Evolutionary conservation across 1,140 invertebrate genomes (phyloP), one percentile per base, ranked within the genome.

Genomic region (Agraylea sexmaculata): DNA sequence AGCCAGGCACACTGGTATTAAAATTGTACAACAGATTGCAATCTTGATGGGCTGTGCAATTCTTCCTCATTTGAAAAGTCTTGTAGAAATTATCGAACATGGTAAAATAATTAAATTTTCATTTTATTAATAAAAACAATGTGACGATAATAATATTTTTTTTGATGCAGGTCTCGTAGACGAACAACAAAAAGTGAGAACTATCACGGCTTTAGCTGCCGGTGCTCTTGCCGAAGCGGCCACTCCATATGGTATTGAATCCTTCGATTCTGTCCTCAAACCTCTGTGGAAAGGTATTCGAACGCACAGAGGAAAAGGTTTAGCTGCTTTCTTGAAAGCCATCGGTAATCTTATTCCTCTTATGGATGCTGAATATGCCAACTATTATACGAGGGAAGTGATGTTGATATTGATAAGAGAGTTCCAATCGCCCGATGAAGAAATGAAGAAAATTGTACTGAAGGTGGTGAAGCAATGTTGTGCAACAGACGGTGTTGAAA

Each of bases 381-480:
- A 97, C 62, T 99, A 99, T 62, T 99, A 99, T 60, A 99, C 95
- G 11, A 77, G 92, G 47, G 95, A 99, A 83, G 95, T 99, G 53
- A 99, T 99, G 96, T 73, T 99, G 56, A 99, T 99, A 64, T 69
- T 99, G 5, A 98, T 99, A 55, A 77, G 96, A 64, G 96, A 99
- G 68, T 99, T 99, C 61, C 92, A 96, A 61, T 98, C 94, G 31
- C 95, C 96, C 2, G 96, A 99, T 67, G 96, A 99, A 67, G 96
- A 99, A 75, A 99, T 99, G 96, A 99, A 99, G 60, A 99, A 99
- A 60, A 99, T 99, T 69, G 96, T 99, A 1, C 71, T 99, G 25
- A 99, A 99, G 71, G 90, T 99, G 45, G 96, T 99, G n/a, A 99
- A 99, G 63, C 96, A 99, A 65, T 99, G 96, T 68, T 99, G 95